Evolutionary conservation across 2,797 vertebrate species (phyloP), one percentile per base, ranked within the genome.

Genomic region (Acridotheres tristis): DNA sequence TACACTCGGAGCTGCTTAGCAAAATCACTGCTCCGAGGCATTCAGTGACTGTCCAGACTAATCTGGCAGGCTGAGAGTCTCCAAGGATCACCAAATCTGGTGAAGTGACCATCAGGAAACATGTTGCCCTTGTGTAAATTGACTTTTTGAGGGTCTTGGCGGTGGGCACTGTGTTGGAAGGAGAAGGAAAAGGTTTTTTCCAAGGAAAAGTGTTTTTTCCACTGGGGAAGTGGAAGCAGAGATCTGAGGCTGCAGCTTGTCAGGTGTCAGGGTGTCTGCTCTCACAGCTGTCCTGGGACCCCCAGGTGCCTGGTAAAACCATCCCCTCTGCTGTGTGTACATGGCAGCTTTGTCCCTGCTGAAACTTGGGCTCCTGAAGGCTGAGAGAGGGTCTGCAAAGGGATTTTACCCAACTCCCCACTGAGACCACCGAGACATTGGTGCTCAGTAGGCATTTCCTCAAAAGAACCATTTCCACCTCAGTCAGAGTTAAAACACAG

Each of bases 251-350:
- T 61, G 75, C 27, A 81, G 15, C 30, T 47, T 69, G 36, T 59
- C 54, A 50, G 15, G 5, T 10, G 17, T 20, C 38, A 38, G 61
- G 25, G 9, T 7, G 5, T 45, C 27, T 74, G 18, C 21, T 69
- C 30, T 48, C 11, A 17, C 1, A 0, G 66, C 8, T 51, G 43
- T 26, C 47, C 29, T 29, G 23, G 27, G 16, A n/a, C 4, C 26
- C 30, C 8, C 18, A 58, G 8, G 15, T 55, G 9, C 23, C 26
- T 67, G 57, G 26, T 26, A 10, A 40, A 63, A 36, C 16, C 29
- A 17, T 34, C 6, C 10, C 8, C 23, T 42, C 30, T 14, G 4
- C 40, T 23, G 3, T 3, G 7, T 5, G 1, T 10, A 13, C 0
- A 0, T 61, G 12, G 9, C 30, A 42, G 23, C 23, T 76, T 27